Base-by-base conservation (phyloP, 1,140 invertebrate genomes). In the Atta texana region DNA sequence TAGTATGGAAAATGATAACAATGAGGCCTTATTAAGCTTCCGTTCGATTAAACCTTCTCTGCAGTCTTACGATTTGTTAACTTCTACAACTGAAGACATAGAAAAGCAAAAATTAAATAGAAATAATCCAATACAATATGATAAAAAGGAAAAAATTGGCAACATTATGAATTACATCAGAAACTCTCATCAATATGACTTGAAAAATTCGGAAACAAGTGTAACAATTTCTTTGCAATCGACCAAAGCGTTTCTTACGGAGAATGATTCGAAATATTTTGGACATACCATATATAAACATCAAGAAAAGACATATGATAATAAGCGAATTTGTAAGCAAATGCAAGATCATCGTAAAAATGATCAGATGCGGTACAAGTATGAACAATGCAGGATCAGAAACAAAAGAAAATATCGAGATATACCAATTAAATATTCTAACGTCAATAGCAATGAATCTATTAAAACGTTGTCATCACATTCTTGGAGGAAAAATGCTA, bases 41-140 rank as follows among this genome's bases (percentile, higher is more conserved):
- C 28, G 34, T 6, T 69, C 61, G 18, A 61, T 87, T 53, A n/a
- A 63, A 74, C 14, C 34, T 82, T 12, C 28, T 28, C 16, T 72
- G 57, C 31, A 34, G 31, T 51, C 77, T 59, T 31, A 44, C n/a
- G 28, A 82, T 82, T 59, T 21, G 7, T 39, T 31, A 44, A 74
- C 80, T 74, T 14, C 21, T n/a, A 21, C 21, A 28, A 14, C n/a
- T 21, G 3, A 72, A 24, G 14, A 61, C 59, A 10, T 44, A 1
- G 7, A 72, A 61, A 28, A 59, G n/a, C 39, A 12, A 6, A 4
- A 59, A n/a, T 59, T 57, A 1, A 57, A 18, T 10, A 57, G 21
- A 28, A 49, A 44, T 18, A 55, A 28, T 82, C 64, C 7, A 82
- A 34, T 1, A 3, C 55, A 5, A 72, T 78, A 49, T 10, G 5